Evolutionary conservation across 2,113 vertebrate species (phyloP).

Genomic region (Cathartes aura): DNA sequence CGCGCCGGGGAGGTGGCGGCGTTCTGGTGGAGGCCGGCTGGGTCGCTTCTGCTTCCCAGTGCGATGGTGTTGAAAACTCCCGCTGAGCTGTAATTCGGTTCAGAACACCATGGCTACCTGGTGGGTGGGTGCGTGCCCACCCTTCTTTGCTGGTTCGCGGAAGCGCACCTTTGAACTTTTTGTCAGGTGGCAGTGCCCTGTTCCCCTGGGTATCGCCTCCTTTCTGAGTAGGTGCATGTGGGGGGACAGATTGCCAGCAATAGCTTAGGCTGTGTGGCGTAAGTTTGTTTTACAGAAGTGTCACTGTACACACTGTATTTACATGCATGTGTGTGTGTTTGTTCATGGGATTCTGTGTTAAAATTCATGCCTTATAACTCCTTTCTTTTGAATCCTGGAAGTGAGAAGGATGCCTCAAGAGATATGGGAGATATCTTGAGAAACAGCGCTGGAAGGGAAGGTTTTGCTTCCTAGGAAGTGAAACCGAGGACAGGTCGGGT

Average conservation of each 20-base stretch:
- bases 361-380: not conserved
- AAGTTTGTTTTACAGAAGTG: not conserved
- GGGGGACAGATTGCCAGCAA: not conserved
- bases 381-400: not conserved
- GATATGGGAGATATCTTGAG: not conserved
- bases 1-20: not conserved
- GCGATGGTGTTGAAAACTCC: not conserved
- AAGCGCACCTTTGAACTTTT: not conserved
- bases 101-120: rapidly evolving
- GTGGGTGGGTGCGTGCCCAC: not conserved
- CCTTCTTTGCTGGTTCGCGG: not conserved
- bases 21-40: not conserved
- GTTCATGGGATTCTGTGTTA: not conserved
- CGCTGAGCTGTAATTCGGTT: not conserved
- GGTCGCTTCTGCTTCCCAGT: not conserved
- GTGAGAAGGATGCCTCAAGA: not conserved
- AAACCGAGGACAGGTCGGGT: rapidly evolving
- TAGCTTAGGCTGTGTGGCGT: not conserved
- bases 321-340: not conserved
- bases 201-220: not conserved
- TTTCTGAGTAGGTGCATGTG: not conserved
- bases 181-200: not conserved
- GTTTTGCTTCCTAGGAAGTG: not conserved
- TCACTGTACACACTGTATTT: rapidly evolving
- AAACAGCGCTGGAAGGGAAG: not conserved